These are phyloP conservation scores for Craseonycteris thonglongyai DNA, from an alignment of 2,113 vertebrate species.

Conservation along the genomic window DNA sequence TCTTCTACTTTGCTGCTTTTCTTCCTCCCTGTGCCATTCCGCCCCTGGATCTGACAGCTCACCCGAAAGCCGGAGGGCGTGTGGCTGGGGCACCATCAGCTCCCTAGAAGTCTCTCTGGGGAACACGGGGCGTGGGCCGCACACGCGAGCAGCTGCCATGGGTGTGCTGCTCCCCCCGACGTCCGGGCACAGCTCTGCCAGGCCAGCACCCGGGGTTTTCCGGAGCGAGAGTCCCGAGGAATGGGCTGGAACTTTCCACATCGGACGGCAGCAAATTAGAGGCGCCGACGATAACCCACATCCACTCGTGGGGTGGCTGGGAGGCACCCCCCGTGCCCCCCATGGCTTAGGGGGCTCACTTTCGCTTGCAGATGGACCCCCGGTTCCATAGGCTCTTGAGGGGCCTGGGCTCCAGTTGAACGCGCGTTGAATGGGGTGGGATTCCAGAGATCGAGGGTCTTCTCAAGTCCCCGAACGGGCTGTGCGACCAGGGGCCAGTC, in stretches of 20 bases:
- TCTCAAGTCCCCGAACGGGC: background rate
- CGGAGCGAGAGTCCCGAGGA: background rate
- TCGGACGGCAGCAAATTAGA: background rate
- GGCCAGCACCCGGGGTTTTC: background rate
- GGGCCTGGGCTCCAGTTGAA: background rate
- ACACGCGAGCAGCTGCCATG: background rate
- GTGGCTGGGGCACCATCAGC: slow-evolving; percentile 30
- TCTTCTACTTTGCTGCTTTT: slow-evolving; percentile 55
- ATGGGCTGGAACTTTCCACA: background rate
- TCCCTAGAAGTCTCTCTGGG: background rate
- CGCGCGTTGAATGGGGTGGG: background rate
- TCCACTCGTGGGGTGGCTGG: background rate
- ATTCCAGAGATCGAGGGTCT: background rate
- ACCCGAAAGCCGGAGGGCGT: background rate
- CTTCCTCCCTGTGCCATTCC: background rate
- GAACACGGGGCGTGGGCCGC: background rate
- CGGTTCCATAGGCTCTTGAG: background rate
- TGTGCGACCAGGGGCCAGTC: background rate
- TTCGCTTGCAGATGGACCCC: background rate
- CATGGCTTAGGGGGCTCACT: background rate
- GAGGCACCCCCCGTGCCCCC: background rate
- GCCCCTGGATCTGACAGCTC: slow-evolving; percentile 41
- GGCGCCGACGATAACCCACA: background rate
- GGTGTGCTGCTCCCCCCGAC: background rate
- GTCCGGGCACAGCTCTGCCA: background rate